Conservation (phyloP, 2,113 vertebrate genomes). For the Dipodomys spectabilis region DNA sequence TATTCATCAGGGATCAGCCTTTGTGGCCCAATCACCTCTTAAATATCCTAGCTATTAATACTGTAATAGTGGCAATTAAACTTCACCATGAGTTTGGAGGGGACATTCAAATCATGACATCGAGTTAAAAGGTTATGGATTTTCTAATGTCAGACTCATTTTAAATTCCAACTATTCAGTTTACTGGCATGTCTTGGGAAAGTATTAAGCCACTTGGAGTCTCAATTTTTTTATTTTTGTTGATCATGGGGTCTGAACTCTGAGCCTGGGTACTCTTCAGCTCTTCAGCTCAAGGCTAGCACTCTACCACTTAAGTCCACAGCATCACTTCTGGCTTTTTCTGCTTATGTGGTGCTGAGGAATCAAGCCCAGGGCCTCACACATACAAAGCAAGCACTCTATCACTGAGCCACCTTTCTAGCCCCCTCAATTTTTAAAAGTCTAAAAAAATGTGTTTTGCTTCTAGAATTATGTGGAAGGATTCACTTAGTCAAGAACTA, state of each 20-base stretch:
- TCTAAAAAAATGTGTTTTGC: background rate
- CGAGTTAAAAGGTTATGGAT: background rate
- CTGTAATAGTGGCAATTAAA: background rate
- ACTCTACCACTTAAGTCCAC: too few species aligned
- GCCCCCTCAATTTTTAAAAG: background rate
- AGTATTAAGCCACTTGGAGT: background rate
- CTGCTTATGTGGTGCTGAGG: too few species aligned
- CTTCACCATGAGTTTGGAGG: background rate
- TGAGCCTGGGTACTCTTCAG: too few species aligned
- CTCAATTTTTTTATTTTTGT: too few species aligned
- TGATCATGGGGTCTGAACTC: too few species aligned
- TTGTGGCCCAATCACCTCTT: background rate
- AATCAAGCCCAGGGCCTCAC: too few species aligned
- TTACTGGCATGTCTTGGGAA: background rate
- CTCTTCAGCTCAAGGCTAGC: too few species aligned
- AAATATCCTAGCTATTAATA: background rate
- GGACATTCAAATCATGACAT: background rate
- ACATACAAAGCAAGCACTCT: too few species aligned
- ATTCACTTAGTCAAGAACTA: conserved; percentile 9
- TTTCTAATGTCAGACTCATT: conserved; percentile 24
- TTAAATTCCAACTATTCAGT: conserved; percentile 37
- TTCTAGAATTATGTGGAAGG: background rate
- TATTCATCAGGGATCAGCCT: fast-evolving
- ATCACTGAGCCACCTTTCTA: background rate
- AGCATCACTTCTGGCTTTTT: too few species aligned